Percentiles rank a stretch among this genome's conserved stretches.
These are phyloP conservation scores for Gymnosoma rotundatum DNA, from an alignment of 2,888 invertebrate genomes.

Conservation along the genomic window DNA sequence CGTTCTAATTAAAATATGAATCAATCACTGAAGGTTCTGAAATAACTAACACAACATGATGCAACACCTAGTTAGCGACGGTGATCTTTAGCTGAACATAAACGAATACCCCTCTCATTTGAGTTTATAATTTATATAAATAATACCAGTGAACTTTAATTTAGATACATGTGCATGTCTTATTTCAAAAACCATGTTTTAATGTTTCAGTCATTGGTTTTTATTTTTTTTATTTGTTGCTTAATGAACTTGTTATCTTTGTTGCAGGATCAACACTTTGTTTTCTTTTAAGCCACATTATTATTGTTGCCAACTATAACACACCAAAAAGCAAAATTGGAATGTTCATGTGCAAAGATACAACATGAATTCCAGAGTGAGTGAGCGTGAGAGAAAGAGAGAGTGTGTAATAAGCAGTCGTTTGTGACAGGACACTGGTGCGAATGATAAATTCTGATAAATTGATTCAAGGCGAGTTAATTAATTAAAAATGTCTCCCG, in stretches of 20 bases:
- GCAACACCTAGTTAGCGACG: constrained; percentile 67
- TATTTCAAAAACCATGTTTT: constrained; percentile 65
- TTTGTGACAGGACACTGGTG: constrained; percentile 72
- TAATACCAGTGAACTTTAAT: background rate
- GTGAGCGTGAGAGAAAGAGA: too few species aligned
- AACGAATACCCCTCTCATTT: constrained; percentile 50
- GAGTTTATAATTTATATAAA: constrained; percentile 30
- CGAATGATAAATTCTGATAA: constrained; percentile 73
- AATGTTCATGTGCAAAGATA: background rate
- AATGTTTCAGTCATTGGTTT: constrained; percentile 66
- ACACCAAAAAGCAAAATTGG: background rate
- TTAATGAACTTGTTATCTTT: constrained; percentile 74
- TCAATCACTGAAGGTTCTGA: constrained; percentile 19
- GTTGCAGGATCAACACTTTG: constrained; percentile 71
- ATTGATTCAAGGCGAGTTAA: constrained; percentile 72
- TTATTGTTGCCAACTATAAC: constrained; percentile 38
- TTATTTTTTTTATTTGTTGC: constrained; percentile 62
- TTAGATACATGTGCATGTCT: constrained; percentile 12
- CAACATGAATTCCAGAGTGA: constrained; percentile 15
- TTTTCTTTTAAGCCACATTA: constrained; percentile 61
- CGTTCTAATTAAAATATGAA: constrained; percentile 2
- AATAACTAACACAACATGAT: constrained; percentile 60
- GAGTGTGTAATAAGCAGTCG: constrained; percentile 57
- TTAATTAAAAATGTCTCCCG: constrained; percentile 71
- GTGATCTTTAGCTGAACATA: constrained; percentile 44